Conservation (phyloP, 2,113 vertebrate species). For the Pterocles burchelli region DNA sequence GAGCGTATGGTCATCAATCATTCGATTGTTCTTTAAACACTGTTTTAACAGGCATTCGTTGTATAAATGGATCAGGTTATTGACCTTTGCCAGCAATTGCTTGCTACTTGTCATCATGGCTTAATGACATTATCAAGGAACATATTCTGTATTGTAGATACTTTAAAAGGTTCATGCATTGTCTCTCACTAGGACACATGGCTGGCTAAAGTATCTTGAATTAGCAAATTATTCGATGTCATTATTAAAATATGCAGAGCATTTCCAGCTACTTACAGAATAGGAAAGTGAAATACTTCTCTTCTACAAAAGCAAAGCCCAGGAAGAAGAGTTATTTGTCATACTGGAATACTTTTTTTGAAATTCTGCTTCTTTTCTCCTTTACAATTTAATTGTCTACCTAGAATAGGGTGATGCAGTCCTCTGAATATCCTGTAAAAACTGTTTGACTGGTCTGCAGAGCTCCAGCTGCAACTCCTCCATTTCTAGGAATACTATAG, state of each 20-base stretch:
- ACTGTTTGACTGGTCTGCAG: constrained; percentile 19
- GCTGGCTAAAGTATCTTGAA: constrained; percentile 43
- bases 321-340: constrained; percentile 15
- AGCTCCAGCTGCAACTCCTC: constrained; percentile 58
- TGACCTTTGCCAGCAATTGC: constrained; percentile 70
- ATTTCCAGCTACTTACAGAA: constrained; percentile 40
- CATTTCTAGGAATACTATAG: constrained; percentile 53
- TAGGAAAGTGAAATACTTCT: constrained; percentile 15
- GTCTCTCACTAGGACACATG: constrained; percentile 48
- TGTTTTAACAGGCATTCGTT: constrained; percentile 61
- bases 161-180: constrained; percentile 43
- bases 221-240: constrained; percentile 60
- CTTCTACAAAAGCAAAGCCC: constrained; percentile 13
- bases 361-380: constrained; percentile 24
- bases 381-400: constrained; percentile 8
- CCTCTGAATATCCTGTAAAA: constrained; percentile 35
- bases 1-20: constrained; percentile 61
- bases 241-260: constrained; percentile 54
- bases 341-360: constrained; percentile 9
- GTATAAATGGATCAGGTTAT: constrained; percentile 69
- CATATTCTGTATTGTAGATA: constrained; percentile 53
- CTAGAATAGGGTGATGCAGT: not conserved
- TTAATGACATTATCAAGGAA: constrained; percentile 69
- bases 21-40: constrained; percentile 62
- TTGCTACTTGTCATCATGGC: constrained; percentile 64